Evolutionary conservation across 1,140 invertebrate species (phyloP), one percentile per base, ranked within the genome.

Genomic region (Drosophila grimshawi): DNA sequence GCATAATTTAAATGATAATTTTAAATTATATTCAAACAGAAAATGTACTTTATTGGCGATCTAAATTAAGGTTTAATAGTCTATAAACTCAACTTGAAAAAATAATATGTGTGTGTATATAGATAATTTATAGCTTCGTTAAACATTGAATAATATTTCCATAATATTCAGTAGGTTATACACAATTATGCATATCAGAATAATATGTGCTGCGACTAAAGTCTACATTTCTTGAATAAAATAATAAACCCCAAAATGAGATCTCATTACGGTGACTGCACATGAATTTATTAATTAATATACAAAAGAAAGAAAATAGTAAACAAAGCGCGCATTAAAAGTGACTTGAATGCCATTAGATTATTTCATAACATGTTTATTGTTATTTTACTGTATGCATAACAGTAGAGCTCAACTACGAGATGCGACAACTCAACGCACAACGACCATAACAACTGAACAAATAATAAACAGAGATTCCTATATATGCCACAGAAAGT

Each of bases 381-480:
- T 43, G 41, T 43, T 46, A 46, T 5, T 11, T 5, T 5, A 46
- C 4, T 32, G 11, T 33, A 60, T 48, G 43, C 10, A 46, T 27
- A 60, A 35, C 33, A 45, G 4, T 33, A n/a, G 4, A 10, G 57
- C 43, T 8, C 43, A 10, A 43, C 39, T 27, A 45, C 33, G 30
- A 60, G 48, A 43, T 48, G 46, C 57, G 35, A 48, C 11, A 43
- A 43, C 8, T 8, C 56, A 7, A 11, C n/a, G 30, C 55, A 27
- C 55, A 27, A 48, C 11, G 30, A 45, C 10, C 6, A 27, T 32
- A 52, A 52, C 48, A 53, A 63, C 61, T 52, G 61, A 19, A 30
- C 27, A 55, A 65, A 65, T 27, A 65, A 45, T 29, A 55, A 48
- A 55, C 39, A 65, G 30, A 5, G 46, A 48, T 27, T 63, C 10